Percentiles rank a stretch among this genome's conserved stretches.
These are phyloP conservation scores for Morus bassanus DNA, from an alignment of 2,797 vertebrate genomes.

Conservation along the genomic window DNA sequence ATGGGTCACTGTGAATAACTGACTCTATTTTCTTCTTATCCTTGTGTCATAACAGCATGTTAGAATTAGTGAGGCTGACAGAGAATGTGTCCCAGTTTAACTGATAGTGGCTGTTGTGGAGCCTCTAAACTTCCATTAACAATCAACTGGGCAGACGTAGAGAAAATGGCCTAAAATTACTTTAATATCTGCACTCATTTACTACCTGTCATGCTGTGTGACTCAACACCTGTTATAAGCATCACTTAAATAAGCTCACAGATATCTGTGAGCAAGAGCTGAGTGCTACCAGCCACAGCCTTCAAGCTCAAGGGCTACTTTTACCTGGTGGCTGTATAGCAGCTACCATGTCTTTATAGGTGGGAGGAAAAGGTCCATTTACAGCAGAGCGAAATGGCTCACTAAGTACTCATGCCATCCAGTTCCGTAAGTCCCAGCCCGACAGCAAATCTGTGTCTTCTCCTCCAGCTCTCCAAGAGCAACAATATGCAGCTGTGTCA, in stretches of 20 bases:
- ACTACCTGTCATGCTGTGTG: not conserved
- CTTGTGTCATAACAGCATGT: not conserved
- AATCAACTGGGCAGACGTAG: not conserved
- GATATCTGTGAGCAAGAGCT: not conserved
- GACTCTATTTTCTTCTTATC: not conserved
- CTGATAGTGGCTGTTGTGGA: not conserved
- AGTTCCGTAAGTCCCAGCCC: not conserved
- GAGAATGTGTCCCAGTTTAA: not conserved
- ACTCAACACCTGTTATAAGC: not conserved
- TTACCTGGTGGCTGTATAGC: not conserved
- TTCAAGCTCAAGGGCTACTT: not conserved
- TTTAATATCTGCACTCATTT: not conserved
- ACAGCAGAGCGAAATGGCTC: not conserved
- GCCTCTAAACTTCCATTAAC: not conserved
- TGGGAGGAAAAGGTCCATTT: not conserved
- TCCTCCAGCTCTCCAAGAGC: not conserved
- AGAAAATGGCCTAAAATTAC: not conserved
- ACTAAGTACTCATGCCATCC: not conserved
- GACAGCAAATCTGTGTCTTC: not conserved
- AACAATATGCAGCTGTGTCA: not conserved
- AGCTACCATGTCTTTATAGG: not conserved
- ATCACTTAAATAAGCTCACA: not conserved
- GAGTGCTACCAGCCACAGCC: not conserved
- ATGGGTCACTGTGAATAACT: not conserved
- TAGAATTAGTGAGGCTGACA: not conserved